A percentile compares a stretch with the other conserved stretches of the same genome.
Evolutionary conservation across 1,140 invertebrate species (phyloP).

Genomic region (Caerostris darwini): DNA sequence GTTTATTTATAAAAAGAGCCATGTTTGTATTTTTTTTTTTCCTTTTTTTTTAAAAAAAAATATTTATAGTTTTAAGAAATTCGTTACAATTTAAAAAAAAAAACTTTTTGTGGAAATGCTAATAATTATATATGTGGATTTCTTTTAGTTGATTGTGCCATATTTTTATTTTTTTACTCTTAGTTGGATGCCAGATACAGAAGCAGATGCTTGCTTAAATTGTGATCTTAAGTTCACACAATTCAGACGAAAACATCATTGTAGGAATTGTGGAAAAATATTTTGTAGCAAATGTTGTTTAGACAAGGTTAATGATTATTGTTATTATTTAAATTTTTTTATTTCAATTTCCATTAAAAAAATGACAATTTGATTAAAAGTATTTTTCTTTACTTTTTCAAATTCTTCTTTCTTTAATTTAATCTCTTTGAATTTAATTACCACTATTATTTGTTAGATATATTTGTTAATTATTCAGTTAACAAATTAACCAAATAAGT

Average conservation of each 20-base stretch:
- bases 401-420: no score
- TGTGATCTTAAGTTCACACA: slow-evolving; percentile 96
- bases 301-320: slow-evolving; percentile 83
- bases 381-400: no score
- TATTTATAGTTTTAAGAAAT: no score
- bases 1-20: no score
- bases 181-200: slow-evolving; percentile 97
- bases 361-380: no score
- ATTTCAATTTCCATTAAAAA: no score
- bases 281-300: slow-evolving; percentile 98
- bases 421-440: no score
- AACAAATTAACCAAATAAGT: no score
- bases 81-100: neutral
- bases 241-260: slow-evolving; percentile 95
- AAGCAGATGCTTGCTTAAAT: slow-evolving; percentile 97
- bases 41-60: no score
- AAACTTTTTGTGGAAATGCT: neutral
- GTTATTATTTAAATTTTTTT: neutral
- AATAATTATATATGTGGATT: neutral
- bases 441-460: no score
- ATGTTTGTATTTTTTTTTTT: no score
- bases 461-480: no score
- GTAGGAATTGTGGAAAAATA: slow-evolving; percentile 96
- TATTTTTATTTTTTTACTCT: neutral
- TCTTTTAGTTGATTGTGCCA: neutral